These are phyloP conservation scores for Smittia aterrima DNA, from an alignment of 2,888 invertebrate species.

Conservation along the genomic window DNA sequence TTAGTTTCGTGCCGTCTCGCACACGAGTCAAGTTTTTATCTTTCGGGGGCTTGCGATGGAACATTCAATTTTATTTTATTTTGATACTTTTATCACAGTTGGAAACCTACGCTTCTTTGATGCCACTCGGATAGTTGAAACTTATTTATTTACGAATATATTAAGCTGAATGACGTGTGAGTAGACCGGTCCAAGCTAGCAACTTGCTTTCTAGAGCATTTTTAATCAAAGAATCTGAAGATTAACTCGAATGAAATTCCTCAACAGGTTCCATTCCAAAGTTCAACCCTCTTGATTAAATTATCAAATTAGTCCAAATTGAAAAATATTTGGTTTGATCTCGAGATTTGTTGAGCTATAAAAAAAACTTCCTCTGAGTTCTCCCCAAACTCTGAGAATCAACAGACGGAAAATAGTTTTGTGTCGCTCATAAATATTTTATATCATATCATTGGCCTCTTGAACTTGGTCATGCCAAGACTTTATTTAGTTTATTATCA, in stretches of 20 bases:
- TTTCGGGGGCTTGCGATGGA: conserved; percentile 12
- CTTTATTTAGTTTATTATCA: conserved; percentile 22
- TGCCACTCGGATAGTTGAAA: conserved; percentile 7
- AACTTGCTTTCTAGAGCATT: too few relatives aligned
- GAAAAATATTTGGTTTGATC: conserved; percentile 16
- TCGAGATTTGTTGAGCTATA: neutral
- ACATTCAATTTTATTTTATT: conserved; percentile 20
- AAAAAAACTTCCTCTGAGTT: neutral
- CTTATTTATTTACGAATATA: neutral
- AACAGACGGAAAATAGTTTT: conserved; percentile 25
- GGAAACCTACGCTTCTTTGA: conserved; percentile 33
- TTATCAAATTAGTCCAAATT: conserved; percentile 3
- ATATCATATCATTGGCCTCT: conserved; percentile 38
- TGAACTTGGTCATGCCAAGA: conserved; percentile 25
- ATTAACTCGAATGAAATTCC: neutral
- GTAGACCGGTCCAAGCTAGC: neutral
- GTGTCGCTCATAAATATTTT: conserved; percentile 26
- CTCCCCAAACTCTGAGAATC: neutral
- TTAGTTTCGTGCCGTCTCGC: conserved; percentile 36
- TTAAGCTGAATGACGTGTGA: neutral
- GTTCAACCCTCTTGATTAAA: neutral
- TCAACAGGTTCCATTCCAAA: neutral
- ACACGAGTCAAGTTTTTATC: conserved; percentile 37
- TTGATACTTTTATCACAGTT: conserved; percentile 36
- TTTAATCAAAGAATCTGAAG: neutral